phyloP scores from a whole-genome alignment of 2,888 invertebrate genomes.

The Patella caerulea region DNA sequence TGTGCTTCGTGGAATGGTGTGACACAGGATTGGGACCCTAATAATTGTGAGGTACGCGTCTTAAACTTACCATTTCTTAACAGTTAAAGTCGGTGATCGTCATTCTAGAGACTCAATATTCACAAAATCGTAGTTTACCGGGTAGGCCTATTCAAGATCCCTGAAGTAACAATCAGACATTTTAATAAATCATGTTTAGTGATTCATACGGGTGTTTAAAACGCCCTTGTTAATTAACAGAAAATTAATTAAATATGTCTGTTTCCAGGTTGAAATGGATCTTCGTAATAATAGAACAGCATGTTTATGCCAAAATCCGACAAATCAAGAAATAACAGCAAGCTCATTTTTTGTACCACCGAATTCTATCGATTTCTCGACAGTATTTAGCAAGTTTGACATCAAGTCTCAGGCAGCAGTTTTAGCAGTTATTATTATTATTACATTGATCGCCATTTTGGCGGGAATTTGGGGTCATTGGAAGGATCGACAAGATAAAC shows the following conservation, averaged over 20 bases:
- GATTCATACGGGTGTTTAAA: no score
- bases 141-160: no score
- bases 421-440: slow-evolving; percentile 59
- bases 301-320: slow-evolving; percentile 20
- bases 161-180: no score
- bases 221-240: no score
- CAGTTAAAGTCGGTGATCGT: no score
- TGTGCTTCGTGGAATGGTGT: neutral
- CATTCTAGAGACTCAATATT: no score
- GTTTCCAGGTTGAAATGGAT: neutral
- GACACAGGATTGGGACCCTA: neutral
- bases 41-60: neutral
- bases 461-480: slow-evolving; percentile 54
- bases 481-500: slow-evolving; percentile 50
- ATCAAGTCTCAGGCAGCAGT: slow-evolving; percentile 54
- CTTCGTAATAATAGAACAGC: slow-evolving; percentile 13
- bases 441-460: slow-evolving; percentile 49
- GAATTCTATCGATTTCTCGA: slow-evolving; percentile 70
- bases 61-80: no score
- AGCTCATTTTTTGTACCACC: slow-evolving; percentile 65
- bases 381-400: slow-evolving; percentile 65
- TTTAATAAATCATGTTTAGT: no score
- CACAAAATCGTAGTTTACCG: no score
- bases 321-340: slow-evolving; percentile 25
- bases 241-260: no score